phyloP scores from a whole-genome alignment of 2,797 vertebrate genomes.

The Anguilla pacifica region DNA sequence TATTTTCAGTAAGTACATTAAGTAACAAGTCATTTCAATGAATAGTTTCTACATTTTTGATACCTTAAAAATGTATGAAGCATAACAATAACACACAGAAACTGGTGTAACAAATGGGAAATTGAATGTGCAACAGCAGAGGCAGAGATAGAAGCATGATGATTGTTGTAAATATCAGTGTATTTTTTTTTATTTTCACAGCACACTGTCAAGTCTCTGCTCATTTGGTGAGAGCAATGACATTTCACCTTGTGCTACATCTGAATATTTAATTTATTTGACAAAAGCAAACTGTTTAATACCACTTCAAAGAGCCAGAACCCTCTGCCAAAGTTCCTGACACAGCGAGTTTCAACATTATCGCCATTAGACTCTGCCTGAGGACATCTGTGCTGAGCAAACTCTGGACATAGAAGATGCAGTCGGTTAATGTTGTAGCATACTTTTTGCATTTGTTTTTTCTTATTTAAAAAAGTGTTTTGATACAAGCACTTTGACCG shows the following conservation, averaged over 20 bases:
- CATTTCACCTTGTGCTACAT: not conserved
- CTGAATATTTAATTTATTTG: too few species aligned
- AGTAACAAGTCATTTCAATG: not conserved
- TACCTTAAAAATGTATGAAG: not conserved
- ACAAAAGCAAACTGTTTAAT: not conserved
- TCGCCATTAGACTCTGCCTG: too few species aligned
- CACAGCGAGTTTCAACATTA: not conserved
- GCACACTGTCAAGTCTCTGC: not conserved
- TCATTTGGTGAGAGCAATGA: not conserved
- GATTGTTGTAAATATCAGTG: not conserved
- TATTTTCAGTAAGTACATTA: not conserved
- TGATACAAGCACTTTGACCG: not conserved
- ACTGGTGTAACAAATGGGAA: not conserved
- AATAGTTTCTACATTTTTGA: not conserved
- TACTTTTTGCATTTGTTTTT: not conserved
- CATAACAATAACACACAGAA: not conserved
- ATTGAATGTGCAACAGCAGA: not conserved
- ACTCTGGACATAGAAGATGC: not conserved
- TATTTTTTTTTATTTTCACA: not conserved
- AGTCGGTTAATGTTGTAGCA: not conserved
- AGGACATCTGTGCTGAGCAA: not conserved
- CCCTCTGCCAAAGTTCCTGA: not conserved
- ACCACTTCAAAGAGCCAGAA: not conserved
- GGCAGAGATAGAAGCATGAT: not conserved
- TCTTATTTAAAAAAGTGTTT: not conserved